A percentile compares a stretch with the other conserved stretches of the same genome.
phyloP scores from a whole-genome alignment of 2,797 vertebrate genomes.

The Microctenopoma steveboyesi region DNA sequence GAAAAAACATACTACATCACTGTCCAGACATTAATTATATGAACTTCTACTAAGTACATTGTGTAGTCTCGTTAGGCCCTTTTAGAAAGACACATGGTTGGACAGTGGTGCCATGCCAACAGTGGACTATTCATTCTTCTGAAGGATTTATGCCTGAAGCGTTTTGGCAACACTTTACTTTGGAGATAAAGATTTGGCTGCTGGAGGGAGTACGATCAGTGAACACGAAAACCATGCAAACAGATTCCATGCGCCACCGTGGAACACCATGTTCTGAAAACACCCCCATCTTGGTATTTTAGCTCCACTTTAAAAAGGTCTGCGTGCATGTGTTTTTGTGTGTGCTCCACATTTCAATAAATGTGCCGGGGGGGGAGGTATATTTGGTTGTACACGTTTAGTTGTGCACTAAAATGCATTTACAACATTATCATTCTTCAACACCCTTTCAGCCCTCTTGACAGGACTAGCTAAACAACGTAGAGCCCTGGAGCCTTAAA shows the following conservation, averaged over 20 bases:
- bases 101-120: conserved; percentile 53
- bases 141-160: conserved; percentile 69
- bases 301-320: conserved; percentile 58
- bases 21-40: conserved; percentile 43
- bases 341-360: conserved; percentile 12
- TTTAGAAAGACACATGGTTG: conserved; percentile 61
- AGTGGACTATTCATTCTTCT: conserved; percentile 57
- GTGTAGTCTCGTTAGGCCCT: conserved; percentile 63
- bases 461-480: conserved; percentile 27
- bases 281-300: conserved; percentile 47
- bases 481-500: conserved; percentile 17
- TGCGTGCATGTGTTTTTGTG: conserved; percentile 2
- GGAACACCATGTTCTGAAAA: conserved; percentile 52
- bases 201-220: conserved; percentile 48
- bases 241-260: conserved; percentile 41
- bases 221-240: conserved; percentile 57
- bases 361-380: not conserved
- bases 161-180: conserved; percentile 63
- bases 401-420: conserved; percentile 45
- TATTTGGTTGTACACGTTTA: conserved; percentile 39
- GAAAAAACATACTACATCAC: conserved; percentile 8
- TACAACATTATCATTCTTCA: conserved; percentile 31
- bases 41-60: conserved; percentile 49
- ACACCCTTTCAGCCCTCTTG: conserved; percentile 42
- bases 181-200: conserved; percentile 64